phyloP scores from a whole-genome alignment of 1,140 invertebrate genomes.

The Caenorhabditis latens region DNA sequence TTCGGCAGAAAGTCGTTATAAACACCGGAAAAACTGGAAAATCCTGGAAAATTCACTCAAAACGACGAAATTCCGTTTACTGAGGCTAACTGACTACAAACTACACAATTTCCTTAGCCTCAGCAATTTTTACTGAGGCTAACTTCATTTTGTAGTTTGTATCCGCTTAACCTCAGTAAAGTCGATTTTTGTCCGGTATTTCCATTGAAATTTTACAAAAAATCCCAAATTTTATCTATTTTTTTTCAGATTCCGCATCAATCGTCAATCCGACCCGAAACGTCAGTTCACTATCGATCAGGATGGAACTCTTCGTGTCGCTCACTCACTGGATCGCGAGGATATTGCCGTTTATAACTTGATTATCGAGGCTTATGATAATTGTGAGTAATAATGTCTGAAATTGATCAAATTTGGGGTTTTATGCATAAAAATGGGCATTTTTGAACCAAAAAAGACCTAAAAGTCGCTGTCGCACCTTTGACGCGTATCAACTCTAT shows the following conservation, averaged over 20 bases:
- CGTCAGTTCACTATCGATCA: slow-evolving; percentile 78
- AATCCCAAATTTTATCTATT: too few species aligned
- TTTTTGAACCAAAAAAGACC: too few species aligned
- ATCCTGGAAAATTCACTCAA: too few species aligned
- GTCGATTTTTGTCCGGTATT: too few species aligned
- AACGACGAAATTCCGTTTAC: too few species aligned
- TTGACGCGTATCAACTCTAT: neutral
- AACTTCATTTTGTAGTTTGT: neutral
- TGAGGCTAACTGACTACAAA: too few species aligned
- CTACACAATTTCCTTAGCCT: too few species aligned
- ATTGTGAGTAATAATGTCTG: slow-evolving; percentile 63
- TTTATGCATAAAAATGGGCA: neutral
- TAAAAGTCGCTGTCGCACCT: neutral
- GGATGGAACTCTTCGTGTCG: slow-evolving; percentile 74
- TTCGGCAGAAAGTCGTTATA: neutral
- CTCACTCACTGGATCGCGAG: slow-evolving; percentile 73
- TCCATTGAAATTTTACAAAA: neutral
- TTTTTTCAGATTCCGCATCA: slow-evolving; percentile 75
- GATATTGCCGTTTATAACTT: slow-evolving; percentile 74
- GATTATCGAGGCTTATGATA: slow-evolving; percentile 75
- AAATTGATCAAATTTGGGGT: neutral
- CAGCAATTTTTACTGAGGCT: neutral
- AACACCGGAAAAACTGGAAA: too few species aligned
- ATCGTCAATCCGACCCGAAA: slow-evolving; percentile 77
- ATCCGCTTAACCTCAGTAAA: too few species aligned